phyloP scores from a whole-genome alignment of 1,140 invertebrate genomes.

The Pentalonia nigronervosa region DNA sequence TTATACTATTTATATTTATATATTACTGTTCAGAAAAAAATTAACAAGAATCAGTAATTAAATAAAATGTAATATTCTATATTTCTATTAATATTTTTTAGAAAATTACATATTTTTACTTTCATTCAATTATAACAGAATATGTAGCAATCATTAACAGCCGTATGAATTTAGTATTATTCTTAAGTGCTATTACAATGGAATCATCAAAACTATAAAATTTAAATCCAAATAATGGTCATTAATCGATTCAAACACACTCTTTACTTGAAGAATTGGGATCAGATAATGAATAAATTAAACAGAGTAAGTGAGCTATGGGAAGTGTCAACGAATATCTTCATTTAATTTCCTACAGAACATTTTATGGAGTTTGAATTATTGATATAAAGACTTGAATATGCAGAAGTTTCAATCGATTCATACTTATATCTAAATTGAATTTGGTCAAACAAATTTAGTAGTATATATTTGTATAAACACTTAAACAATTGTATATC shows the following conservation, averaged over 20 bases:
- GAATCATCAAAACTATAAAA: background rate
- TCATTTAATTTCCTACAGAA: background rate
- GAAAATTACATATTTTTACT: background rate
- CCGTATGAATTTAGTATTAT: background rate
- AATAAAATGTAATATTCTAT: background rate
- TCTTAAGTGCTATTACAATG: background rate
- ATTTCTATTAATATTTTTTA: background rate
- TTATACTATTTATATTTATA: too few species aligned
- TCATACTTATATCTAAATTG: background rate
- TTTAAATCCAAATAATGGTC: slow-evolving; percentile 13
- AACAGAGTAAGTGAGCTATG: slow-evolving; percentile 17
- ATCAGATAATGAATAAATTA: slow-evolving; percentile 49
- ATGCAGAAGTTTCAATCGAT: background rate
- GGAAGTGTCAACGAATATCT: background rate
- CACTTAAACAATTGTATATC: background rate
- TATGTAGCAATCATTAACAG: background rate
- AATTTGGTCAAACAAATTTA: background rate
- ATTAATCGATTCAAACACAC: slow-evolving; percentile 10
- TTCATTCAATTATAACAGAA: background rate
- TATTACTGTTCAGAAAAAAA: background rate
- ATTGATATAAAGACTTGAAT: slow-evolving; percentile 2
- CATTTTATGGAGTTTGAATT: slow-evolving; percentile 16
- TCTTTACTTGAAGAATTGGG: background rate
- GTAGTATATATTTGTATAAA: background rate
- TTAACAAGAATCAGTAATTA: background rate